Conservation (phyloP, 2,888 invertebrate genomes). For the Microchrysa polita region DNA sequence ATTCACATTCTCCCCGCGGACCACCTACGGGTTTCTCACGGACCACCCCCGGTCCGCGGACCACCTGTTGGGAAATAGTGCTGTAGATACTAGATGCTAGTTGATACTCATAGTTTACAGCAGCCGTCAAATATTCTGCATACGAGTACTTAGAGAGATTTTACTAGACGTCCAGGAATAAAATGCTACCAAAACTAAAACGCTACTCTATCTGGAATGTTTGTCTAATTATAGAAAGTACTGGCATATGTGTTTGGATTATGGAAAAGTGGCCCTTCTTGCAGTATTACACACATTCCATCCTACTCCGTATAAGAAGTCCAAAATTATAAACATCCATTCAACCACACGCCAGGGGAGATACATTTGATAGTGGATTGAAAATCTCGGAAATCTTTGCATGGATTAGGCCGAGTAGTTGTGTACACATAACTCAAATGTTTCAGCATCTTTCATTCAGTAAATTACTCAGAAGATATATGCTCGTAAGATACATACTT, state of each 20-base stretch:
- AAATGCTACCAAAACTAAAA: no score
- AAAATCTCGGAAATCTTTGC: neutral
- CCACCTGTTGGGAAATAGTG: neutral
- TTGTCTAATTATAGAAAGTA: constrained; percentile 42
- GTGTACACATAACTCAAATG: neutral
- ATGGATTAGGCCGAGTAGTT: no score
- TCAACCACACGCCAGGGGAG: neutral
- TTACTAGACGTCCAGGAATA: no score
- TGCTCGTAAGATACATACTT: no score
- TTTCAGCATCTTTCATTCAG: constrained; percentile 20
- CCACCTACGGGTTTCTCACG: no score
- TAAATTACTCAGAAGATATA: constrained; percentile 19
- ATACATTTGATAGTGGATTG: neutral
- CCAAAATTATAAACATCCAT: neutral
- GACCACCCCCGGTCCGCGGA: no score
- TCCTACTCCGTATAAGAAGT: constrained; percentile 21
- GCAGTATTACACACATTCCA: constrained; percentile 14
- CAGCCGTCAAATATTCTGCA: no score
- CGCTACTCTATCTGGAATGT: neutral
- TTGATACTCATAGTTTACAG: no score
- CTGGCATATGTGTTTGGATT: constrained; percentile 36
- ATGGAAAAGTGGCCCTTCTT: constrained; percentile 44
- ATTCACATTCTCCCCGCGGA: no score
- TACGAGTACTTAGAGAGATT: no score
- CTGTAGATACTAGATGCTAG: neutral